Conservation (phyloP, 2,888 invertebrate genomes). For the Dynastes hyllus region DNA sequence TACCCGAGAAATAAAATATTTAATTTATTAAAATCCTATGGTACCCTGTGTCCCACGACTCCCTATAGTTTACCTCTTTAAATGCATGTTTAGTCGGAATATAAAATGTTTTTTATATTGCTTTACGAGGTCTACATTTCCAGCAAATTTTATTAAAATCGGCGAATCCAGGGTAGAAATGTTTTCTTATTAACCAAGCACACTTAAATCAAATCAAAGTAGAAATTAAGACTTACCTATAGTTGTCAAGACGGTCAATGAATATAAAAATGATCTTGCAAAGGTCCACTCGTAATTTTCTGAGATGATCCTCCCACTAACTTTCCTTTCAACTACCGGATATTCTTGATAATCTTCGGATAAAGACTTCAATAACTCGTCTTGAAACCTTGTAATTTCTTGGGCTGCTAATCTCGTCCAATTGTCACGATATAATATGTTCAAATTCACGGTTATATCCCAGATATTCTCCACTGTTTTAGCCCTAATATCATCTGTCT, state of each 20-base stretch:
- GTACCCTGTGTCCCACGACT: too few species aligned
- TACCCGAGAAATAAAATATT: too few species aligned
- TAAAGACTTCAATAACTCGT: constrained; percentile 85
- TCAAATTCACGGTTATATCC: constrained; percentile 91
- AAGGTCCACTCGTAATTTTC: constrained; percentile 87
- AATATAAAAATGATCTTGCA: constrained; percentile 94
- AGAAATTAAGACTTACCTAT: constrained; percentile 79
- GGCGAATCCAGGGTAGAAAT: too few species aligned
- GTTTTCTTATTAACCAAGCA: too few species aligned
- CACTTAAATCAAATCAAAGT: too few species aligned
- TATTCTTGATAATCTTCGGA: constrained; percentile 77
- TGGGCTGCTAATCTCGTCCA: constrained; percentile 89
- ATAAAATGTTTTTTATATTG: too few species aligned
- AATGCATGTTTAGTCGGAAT: too few species aligned
- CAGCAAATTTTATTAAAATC: too few species aligned
- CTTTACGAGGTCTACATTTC: too few species aligned
- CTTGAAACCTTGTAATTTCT: constrained; percentile 82
- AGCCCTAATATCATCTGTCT: constrained; percentile 76
- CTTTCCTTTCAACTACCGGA: constrained; percentile 66
- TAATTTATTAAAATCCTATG: too few species aligned
- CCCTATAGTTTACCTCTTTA: too few species aligned
- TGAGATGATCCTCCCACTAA: constrained; percentile 69
- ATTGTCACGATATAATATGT: constrained; percentile 91
- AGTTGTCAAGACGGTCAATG: constrained; percentile 93
- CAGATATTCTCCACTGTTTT: constrained; percentile 91